phyloP scores from a whole-genome alignment of 2,113 vertebrate species.

The Misgurnus anguillicaudatus region DNA sequence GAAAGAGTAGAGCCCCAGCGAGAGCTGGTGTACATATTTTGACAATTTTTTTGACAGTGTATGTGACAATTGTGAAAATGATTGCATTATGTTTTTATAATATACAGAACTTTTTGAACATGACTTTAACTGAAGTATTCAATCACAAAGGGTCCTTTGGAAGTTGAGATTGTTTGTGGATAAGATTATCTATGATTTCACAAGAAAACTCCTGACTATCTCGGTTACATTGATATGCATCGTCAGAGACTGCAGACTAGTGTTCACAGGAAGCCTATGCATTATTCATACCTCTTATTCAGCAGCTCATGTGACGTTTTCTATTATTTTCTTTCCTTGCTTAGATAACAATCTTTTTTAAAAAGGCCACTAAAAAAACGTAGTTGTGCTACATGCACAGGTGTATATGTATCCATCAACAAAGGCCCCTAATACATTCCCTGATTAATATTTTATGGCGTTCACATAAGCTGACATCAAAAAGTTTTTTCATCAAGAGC shows the following conservation, averaged over 20 bases:
- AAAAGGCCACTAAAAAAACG: slow-evolving; percentile 49
- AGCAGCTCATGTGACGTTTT: slow-evolving; percentile 57
- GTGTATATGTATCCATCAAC: slow-evolving; percentile 72
- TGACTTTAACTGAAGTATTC: neutral
- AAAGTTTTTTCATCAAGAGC: slow-evolving; percentile 81
- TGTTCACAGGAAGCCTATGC: slow-evolving; percentile 55
- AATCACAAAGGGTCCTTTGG: neutral
- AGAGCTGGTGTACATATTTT: too few relatives aligned
- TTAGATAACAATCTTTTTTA: slow-evolving; percentile 60
- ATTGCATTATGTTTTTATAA: neutral
- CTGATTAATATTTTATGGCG: slow-evolving; percentile 82
- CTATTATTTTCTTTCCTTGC: slow-evolving; percentile 57
- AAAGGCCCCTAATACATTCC: slow-evolving; percentile 63
- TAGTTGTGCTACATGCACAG: slow-evolving; percentile 46
- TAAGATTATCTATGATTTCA: slow-evolving; percentile 29
- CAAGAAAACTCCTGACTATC: slow-evolving; percentile 25
- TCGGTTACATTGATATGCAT: slow-evolving; percentile 44
- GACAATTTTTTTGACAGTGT: too few relatives aligned
- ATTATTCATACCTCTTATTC: slow-evolving; percentile 61
- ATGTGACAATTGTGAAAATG: neutral
- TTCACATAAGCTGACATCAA: slow-evolving; percentile 82
- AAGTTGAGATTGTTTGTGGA: neutral
- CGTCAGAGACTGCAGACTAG: slow-evolving; percentile 42
- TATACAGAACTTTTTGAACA: neutral
- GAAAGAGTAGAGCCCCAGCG: too few relatives aligned